Conservation (phyloP, 2,888 invertebrate genomes). For the Adela reaumurella region DNA sequence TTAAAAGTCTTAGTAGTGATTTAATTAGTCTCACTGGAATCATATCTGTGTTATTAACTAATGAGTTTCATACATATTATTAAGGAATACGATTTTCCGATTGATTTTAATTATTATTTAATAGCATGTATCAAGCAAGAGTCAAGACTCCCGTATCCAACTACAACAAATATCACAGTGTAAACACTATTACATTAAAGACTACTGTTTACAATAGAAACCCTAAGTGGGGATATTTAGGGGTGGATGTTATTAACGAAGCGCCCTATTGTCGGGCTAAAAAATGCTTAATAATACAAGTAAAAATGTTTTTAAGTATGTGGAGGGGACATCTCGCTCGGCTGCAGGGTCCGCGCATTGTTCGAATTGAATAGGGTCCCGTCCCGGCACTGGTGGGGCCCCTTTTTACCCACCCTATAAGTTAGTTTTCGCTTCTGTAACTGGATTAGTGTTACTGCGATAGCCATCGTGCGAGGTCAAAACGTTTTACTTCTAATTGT, state of each 20-base stretch:
- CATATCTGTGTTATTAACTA: too few relatives aligned
- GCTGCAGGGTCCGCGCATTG: background rate
- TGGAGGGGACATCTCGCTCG: background rate
- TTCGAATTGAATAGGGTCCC: background rate
- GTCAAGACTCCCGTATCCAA: background rate
- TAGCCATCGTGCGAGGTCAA: conserved; percentile 1
- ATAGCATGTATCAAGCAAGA: too few relatives aligned
- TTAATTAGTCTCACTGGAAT: too few relatives aligned
- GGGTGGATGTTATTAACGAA: conserved; percentile 1
- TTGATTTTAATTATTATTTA: too few relatives aligned
- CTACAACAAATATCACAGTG: background rate
- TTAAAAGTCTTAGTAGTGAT: too few relatives aligned
- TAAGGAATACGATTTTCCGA: too few relatives aligned
- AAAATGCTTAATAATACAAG: conserved; percentile 3
- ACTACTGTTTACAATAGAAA: background rate
- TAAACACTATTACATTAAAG: background rate
- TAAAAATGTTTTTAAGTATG: conserved; percentile 2
- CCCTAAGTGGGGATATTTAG: conserved; percentile 3
- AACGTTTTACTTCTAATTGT: background rate
- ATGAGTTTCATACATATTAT: too few relatives aligned
- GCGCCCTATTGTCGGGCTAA: background rate
- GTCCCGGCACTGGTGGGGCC: background rate
- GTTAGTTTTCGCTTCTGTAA: background rate
- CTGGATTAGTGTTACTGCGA: conserved; percentile 2
- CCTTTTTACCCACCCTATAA: background rate